phyloP scores from a whole-genome alignment of 2,888 invertebrate genomes.

The Lottia scabra region DNA sequence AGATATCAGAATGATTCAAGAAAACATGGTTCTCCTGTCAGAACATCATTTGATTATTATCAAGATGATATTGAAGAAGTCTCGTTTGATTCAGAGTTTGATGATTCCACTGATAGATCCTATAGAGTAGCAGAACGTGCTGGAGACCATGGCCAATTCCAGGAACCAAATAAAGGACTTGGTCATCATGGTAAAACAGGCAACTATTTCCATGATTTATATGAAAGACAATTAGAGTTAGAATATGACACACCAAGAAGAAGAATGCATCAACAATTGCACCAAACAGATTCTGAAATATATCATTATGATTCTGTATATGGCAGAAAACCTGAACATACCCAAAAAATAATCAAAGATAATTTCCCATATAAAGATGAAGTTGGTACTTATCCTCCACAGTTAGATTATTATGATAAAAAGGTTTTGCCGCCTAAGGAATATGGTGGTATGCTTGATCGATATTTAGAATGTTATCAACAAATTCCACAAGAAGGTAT shows the following conservation, averaged over 20 bases:
- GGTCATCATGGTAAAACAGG: background rate
- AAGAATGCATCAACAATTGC: background rate
- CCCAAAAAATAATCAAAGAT: background rate
- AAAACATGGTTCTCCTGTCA: background rate
- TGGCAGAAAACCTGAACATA: background rate
- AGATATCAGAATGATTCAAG: background rate
- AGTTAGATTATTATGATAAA: conserved; percentile 7
- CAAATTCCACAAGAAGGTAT: conserved; percentile 16
- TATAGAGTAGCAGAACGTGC: background rate
- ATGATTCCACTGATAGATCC: background rate
- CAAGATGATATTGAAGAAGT: background rate
- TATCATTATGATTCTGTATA: background rate
- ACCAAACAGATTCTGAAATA: background rate
- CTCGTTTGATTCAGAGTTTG: background rate
- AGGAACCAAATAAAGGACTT: background rate
- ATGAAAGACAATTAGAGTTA: background rate
- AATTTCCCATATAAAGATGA: background rate
- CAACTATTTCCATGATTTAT: background rate
- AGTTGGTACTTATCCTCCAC: background rate
- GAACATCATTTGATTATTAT: background rate
- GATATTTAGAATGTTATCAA: conserved; percentile 29
- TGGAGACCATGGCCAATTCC: background rate
- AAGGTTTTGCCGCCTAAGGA: conserved; percentile 8
- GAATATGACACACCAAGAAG: background rate
- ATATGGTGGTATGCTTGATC: conserved; percentile 31